Evolutionary conservation across 2,797 vertebrate species (phyloP), one percentile per base, ranked within the genome.

Genomic region (Coccyzus lansbergi): DNA sequence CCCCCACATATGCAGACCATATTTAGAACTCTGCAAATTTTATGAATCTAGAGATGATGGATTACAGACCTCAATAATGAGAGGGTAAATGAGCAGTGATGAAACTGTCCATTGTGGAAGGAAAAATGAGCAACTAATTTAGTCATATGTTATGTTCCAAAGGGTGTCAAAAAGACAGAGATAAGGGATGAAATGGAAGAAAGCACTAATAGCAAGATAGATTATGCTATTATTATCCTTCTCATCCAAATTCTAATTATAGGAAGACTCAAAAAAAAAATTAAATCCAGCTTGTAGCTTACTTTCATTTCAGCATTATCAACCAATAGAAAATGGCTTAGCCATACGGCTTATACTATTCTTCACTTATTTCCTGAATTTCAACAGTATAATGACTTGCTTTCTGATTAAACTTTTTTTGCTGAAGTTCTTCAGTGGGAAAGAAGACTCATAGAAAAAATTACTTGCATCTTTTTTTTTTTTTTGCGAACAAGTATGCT

Each of bases 1-100:
- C 69, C 36, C 65, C 15, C 24, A 10, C 18, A 29, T 36, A 71
- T 0, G 8, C 55, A 92, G 79, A 91, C 52, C 19, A 4, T 71
- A 86, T 78, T 89, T 90, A 78, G 69, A 88, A 92, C 72, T 63
- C 93, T 88, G 67, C 31, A 92, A 62, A 88, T 77, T 52, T 69
- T 63, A 85, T 33, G 31, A 42, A 72, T 72, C 55, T 78, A 72
- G 33, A 76, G 53, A 82, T 75, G 84, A 92, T 38, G 91, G 62
- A 91, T 81, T 62, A 87, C 49, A 85, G 71, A 77, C 29, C 49
- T 56, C 75, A 71, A 51, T 80, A 87, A 91, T 68, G 36, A 77
- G 60, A 79, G 72, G 69, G 42, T 58, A 93, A 80, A 90, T 8
- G 65, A 72, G 24, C 69, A 90, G 74, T 83, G 76, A 51, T 78